phyloP scores from a whole-genome alignment of 1,140 invertebrate genomes.

The Schlechtendalia chinensis region DNA sequence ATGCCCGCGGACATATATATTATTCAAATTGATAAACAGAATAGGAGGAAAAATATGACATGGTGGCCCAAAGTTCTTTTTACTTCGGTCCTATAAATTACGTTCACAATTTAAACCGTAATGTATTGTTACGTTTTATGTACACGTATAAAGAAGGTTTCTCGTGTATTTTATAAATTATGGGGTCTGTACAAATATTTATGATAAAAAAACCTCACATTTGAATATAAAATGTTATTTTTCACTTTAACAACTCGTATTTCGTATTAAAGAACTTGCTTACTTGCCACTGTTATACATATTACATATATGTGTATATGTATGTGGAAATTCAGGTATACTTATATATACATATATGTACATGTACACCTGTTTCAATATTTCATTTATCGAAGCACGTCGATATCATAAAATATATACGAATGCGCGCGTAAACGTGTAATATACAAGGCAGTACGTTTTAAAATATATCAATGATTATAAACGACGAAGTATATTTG shows the following conservation, averaged over 20 bases:
- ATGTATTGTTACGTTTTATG: constrained; percentile 11
- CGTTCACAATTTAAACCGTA: constrained; percentile 13
- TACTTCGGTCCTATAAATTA: constrained; percentile 20
- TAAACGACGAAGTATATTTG: too few species aligned
- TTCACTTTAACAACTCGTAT: background rate
- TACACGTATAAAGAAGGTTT: constrained; percentile 15
- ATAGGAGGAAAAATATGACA: background rate
- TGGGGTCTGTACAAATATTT: background rate
- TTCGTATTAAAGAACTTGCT: background rate
- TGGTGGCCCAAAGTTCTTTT: background rate
- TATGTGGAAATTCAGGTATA: too few species aligned
- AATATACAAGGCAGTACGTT: too few species aligned
- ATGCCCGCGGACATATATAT: background rate
- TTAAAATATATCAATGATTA: too few species aligned
- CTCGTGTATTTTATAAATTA: constrained; percentile 12
- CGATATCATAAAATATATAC: too few species aligned
- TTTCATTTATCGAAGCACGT: too few species aligned
- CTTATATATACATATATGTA: too few species aligned
- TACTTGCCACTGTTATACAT: too few species aligned
- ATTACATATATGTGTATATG: too few species aligned
- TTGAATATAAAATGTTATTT: background rate
- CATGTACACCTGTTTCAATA: too few species aligned
- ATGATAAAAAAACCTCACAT: constrained; percentile 5
- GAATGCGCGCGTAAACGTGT: too few species aligned
- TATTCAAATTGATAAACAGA: constrained; percentile 36